Percentiles rank a stretch among this genome's conserved stretches.
phyloP scores from a whole-genome alignment of 2,113 vertebrate genomes.

The Suricata suricatta region DNA sequence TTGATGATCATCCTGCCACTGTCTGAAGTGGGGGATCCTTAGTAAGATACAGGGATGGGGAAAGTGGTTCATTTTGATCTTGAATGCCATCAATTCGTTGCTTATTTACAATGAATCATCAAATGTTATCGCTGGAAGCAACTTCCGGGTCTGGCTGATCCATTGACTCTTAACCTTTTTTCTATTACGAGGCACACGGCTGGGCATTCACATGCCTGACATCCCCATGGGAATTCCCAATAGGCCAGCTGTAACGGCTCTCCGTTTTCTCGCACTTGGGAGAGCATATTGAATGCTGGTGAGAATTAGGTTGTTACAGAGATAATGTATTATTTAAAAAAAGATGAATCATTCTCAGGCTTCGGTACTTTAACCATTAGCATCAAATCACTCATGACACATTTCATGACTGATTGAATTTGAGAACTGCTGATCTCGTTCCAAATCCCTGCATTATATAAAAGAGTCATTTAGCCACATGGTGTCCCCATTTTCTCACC shows the following conservation, averaged over 20 bases:
- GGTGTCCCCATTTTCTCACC: slow-evolving; percentile 48
- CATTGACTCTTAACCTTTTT: neutral
- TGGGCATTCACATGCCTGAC: neutral
- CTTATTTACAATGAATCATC: neutral
- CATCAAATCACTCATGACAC: slow-evolving; percentile 37
- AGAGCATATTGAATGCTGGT: neutral
- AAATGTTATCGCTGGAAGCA: neutral
- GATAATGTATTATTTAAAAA: slow-evolving; percentile 52
- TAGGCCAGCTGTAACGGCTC: neutral
- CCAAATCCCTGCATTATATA: slow-evolving; percentile 1
- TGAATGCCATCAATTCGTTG: neutral
- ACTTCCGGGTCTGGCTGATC: neutral
- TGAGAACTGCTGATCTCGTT: slow-evolving; percentile 29
- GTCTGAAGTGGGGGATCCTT: neutral
- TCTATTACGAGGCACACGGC: neutral
- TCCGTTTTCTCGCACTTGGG: neutral
- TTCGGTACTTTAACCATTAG: slow-evolving; percentile 7
- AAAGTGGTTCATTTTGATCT: neutral
- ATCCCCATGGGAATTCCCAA: neutral
- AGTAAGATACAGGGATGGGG: neutral
- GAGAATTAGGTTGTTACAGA: slow-evolving; percentile 48
- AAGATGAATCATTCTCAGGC: slow-evolving; percentile 50
- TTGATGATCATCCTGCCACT: neutral
- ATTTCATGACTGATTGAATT: slow-evolving; percentile 37
- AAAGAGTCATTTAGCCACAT: neutral